Evolutionary conservation across 2,888 invertebrate species (phyloP).

Genomic region (Pheosia gnoma): DNA sequence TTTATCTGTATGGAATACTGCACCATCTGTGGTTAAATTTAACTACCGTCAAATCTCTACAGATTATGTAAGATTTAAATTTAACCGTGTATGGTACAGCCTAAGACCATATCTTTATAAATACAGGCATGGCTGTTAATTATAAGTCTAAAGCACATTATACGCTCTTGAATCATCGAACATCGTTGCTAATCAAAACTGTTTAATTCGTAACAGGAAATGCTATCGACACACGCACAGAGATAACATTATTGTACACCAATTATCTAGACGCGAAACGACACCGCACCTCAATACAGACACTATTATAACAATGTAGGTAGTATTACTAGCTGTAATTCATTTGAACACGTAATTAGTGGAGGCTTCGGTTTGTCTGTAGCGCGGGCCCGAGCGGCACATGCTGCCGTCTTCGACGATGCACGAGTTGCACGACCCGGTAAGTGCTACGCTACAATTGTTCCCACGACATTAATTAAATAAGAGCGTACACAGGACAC

Average conservation of each 20-base stretch:
- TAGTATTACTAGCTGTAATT: slow-evolving; percentile 9
- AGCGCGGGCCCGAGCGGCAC: slow-evolving; percentile 82
- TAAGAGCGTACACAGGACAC: slow-evolving; percentile 37
- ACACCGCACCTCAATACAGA: slow-evolving; percentile 4
- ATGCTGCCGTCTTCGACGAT: slow-evolving; percentile 83
- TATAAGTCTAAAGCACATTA: background rate
- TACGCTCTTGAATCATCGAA: background rate
- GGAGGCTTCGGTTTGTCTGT: slow-evolving; percentile 69
- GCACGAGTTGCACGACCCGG: slow-evolving; percentile 85
- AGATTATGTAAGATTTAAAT: no score
- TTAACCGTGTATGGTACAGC: no score
- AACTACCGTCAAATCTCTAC: no score
- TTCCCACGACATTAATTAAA: slow-evolving; percentile 23
- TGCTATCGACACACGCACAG: background rate
- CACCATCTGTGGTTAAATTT: no score
- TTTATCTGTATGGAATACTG: background rate
- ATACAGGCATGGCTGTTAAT: background rate
- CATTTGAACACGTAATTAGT: slow-evolving; percentile 35
- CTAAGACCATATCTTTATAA: background rate
- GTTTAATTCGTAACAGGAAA: background rate
- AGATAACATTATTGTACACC: background rate
- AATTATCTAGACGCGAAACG: background rate
- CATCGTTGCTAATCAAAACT: background rate
- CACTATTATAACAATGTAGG: background rate
- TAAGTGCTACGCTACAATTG: slow-evolving; percentile 67